Conservation (phyloP, 2,888 invertebrate species). For the Anaspis maculata region DNA sequence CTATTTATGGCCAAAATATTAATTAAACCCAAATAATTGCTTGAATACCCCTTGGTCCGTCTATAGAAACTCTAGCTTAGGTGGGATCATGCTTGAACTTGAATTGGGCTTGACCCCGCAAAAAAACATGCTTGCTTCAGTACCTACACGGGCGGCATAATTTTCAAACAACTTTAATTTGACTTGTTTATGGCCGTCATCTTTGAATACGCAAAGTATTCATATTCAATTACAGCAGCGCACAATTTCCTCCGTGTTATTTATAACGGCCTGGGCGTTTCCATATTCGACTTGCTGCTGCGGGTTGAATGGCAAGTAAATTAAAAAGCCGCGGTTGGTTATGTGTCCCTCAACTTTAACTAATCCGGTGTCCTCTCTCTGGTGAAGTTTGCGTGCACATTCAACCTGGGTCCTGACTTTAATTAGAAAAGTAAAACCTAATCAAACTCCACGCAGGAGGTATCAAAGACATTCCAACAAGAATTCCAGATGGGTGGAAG, state of each 20-base stretch:
- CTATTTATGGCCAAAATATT: too few relatives aligned
- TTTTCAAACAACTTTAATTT: too few relatives aligned
- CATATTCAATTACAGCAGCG: slow-evolving; percentile 12
- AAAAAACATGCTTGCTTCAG: too few relatives aligned
- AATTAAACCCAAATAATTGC: too few relatives aligned
- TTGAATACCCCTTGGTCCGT: too few relatives aligned
- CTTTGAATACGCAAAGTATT: slow-evolving; percentile 12
- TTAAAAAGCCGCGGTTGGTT: slow-evolving; percentile 13
- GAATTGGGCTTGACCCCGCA: too few relatives aligned
- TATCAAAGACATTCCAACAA: too few relatives aligned
- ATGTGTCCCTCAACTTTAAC: slow-evolving; percentile 14
- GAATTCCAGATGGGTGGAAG: too few relatives aligned
- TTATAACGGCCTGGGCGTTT: slow-evolving; percentile 13
- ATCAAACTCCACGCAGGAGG: slow-evolving; percentile 28
- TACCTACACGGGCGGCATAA: too few relatives aligned
- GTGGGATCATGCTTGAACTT: too few relatives aligned
- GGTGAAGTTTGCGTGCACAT: slow-evolving; percentile 10
- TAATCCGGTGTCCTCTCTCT: slow-evolving; percentile 12
- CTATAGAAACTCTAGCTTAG: too few relatives aligned
- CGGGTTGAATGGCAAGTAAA: slow-evolving; percentile 12
- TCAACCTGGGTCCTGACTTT: slow-evolving; percentile 19
- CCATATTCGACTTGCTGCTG: slow-evolving; percentile 11
- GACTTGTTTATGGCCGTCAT: slow-evolving; percentile 10
- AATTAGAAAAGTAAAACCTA: slow-evolving; percentile 30
- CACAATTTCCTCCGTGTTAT: slow-evolving; percentile 13